Evolutionary conservation across 2,797 vertebrate genomes (phyloP).

Genomic region (Sandelia bainsii): DNA sequence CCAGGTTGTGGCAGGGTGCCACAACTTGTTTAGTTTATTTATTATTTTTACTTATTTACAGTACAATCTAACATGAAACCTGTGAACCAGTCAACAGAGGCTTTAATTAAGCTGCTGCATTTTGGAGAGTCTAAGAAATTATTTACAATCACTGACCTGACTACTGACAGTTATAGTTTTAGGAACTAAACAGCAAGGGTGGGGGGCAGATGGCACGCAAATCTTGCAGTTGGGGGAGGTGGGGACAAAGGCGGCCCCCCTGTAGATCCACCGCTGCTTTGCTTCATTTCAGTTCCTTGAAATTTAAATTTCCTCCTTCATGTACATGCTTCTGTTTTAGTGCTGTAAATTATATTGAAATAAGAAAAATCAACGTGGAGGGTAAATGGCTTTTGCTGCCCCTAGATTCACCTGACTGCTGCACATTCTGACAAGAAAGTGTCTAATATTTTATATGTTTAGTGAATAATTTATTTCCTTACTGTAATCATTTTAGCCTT

Average conservation of each 20-base stretch:
- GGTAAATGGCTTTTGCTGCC: constrained; percentile 34
- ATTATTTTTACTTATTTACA: no score
- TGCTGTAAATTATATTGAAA: constrained; percentile 13
- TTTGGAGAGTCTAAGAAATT: no score
- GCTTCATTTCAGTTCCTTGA: background rate
- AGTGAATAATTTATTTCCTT: constrained; percentile 55
- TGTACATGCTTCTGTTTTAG: background rate
- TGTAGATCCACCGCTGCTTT: background rate
- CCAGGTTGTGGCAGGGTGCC: no score
- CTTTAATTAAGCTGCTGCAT: no score
- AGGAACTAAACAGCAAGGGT: no score
- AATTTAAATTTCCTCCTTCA: background rate
- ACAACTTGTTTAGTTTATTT: no score
- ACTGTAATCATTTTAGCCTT: constrained; percentile 38
- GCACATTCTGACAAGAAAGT: constrained; percentile 30
- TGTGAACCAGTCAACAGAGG: no score
- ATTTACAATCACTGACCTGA: no score
- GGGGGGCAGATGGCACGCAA: no score
- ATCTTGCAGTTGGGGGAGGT: no score
- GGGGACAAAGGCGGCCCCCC: no score
- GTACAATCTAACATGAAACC: background rate
- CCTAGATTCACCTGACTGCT: constrained; percentile 32
- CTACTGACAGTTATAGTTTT: no score
- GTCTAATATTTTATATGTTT: constrained; percentile 34
- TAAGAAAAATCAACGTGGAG: constrained; percentile 4